phyloP scores from a whole-genome alignment of 2,888 invertebrate species.

The Taphrorychus bicolor region DNA sequence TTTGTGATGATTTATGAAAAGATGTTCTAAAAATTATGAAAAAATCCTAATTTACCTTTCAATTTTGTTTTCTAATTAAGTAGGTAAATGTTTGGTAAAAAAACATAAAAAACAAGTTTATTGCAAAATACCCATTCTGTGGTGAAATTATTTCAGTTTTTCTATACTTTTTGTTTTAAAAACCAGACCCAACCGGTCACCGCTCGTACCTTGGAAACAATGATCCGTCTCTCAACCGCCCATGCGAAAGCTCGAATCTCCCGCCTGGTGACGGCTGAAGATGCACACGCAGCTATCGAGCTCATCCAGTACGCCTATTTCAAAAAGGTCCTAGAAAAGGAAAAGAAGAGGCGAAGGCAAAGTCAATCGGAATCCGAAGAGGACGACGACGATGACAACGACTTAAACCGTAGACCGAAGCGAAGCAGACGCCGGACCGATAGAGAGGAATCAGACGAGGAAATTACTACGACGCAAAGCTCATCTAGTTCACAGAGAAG shows the following conservation, averaged over 20 bases:
- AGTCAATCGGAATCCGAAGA: constrained; percentile 61
- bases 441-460: constrained; percentile 44
- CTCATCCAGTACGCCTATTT: constrained; percentile 95
- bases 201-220: constrained; percentile 93
- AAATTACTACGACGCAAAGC: constrained; percentile 44
- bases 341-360: constrained; percentile 72
- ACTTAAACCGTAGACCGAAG: constrained; percentile 57
- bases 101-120: too few relatives aligned
- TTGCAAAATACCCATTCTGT: too few relatives aligned
- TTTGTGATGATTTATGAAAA: too few relatives aligned
- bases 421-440: constrained; percentile 59
- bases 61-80: too few relatives aligned
- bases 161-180: not conserved
- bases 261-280: constrained; percentile 80
- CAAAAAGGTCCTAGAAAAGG: constrained; percentile 87
- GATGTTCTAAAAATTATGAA: too few relatives aligned
- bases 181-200: constrained; percentile 98
- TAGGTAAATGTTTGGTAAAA: too few relatives aligned
- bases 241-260: constrained; percentile 96
- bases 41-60: too few relatives aligned
- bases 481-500: constrained; percentile 43
- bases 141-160: too few relatives aligned
- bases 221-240: constrained; percentile 96
- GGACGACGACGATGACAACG: constrained; percentile 51
- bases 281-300: constrained; percentile 92